phyloP scores from a whole-genome alignment of 2,888 invertebrate species.

The Heliothis peltigera region DNA sequence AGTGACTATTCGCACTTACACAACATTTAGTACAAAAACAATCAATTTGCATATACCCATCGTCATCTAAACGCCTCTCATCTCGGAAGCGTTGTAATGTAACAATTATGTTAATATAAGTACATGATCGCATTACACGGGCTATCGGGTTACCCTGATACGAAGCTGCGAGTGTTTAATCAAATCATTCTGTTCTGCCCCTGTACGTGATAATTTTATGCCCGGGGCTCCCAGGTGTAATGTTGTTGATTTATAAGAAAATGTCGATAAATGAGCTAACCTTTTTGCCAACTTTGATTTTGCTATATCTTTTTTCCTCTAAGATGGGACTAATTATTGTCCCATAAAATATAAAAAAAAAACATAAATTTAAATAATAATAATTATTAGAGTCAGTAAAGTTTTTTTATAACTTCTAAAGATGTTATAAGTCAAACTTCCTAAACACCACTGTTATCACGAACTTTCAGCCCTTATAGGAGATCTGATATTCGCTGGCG shows the following conservation, averaged over 20 bases:
- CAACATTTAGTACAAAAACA: background rate
- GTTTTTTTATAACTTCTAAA: too few species aligned
- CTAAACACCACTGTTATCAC: too few species aligned
- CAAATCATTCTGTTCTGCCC: constrained; percentile 62
- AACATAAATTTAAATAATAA: too few species aligned
- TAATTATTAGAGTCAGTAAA: too few species aligned
- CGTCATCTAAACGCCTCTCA: constrained; percentile 8
- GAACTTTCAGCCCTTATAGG: too few species aligned
- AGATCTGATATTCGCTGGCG: too few species aligned
- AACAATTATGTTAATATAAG: constrained; percentile 47
- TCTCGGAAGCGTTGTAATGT: constrained; percentile 27
- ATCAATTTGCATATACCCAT: constrained; percentile 13
- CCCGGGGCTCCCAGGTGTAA: background rate
- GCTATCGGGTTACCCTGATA: constrained; percentile 49
- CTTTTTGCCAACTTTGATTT: too few species aligned
- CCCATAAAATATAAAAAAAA: too few species aligned
- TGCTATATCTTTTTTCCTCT: too few species aligned
- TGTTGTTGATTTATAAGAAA: background rate
- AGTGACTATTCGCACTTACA: background rate
- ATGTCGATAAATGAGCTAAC: background rate
- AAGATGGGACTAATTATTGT: too few species aligned
- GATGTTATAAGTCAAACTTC: too few species aligned
- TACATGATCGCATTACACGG: constrained; percentile 52
- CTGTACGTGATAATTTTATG: constrained; percentile 38
- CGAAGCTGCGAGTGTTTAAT: constrained; percentile 62